phyloP scores from a whole-genome alignment of 2,113 vertebrate genomes.

The Indicator indicator region DNA sequence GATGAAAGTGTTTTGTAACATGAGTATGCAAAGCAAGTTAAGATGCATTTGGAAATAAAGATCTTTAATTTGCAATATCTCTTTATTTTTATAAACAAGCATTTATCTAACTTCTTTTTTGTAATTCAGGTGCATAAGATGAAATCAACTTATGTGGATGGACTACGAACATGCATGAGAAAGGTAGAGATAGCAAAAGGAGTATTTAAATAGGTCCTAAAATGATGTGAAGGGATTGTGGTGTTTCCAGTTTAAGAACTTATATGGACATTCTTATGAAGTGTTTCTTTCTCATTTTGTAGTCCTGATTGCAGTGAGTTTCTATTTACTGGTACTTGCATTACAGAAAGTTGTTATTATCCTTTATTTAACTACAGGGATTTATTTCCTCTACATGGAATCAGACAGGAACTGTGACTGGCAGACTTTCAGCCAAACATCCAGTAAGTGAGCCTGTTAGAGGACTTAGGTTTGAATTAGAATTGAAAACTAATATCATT shows the following conservation, averaged over 20 bases:
- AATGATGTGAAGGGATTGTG: neutral
- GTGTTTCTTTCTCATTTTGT: neutral
- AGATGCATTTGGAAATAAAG: neutral
- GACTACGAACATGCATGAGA: constrained; percentile 80
- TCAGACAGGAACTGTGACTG: constrained; percentile 87
- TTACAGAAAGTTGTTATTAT: neutral
- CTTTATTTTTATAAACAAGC: neutral
- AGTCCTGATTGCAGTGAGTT: neutral
- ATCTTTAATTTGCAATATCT: neutral
- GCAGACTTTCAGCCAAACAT: constrained; percentile 87
- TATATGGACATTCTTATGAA: neutral
- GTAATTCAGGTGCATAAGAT: constrained; percentile 86
- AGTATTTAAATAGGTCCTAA: neutral
- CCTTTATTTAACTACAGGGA: constrained; percentile 43
- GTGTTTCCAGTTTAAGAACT: neutral
- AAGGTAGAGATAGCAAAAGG: constrained; percentile 75
- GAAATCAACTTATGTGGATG: constrained; percentile 92
- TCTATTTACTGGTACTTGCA: neutral
- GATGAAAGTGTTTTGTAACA: neutral
- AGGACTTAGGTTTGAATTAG: neutral
- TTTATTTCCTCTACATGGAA: constrained; percentile 77
- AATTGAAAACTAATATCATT: neutral
- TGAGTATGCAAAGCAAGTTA: neutral
- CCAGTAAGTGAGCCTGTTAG: constrained; percentile 80
- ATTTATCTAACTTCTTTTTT: neutral